Base-by-base conservation (phyloP, 1,140 invertebrate genomes). In the Drosophila eugracilis region DNA sequence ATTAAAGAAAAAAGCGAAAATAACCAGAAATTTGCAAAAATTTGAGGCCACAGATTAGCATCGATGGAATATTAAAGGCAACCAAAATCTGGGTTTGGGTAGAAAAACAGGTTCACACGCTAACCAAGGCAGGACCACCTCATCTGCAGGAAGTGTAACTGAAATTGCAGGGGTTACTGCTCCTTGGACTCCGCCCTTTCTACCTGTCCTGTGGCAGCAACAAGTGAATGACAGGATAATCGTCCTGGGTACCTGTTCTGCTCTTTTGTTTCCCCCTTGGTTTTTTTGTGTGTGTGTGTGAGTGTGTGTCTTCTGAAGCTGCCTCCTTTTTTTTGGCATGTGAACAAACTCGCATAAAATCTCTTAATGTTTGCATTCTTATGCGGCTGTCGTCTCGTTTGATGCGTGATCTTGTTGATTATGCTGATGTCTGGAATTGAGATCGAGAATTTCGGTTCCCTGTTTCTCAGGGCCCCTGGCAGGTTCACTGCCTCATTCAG, bases 171-270 rank as follows among this genome's bases (percentile, higher is more conserved):
- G 57, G 57, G 60, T 65, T 65, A 65, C 60, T 65, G 59, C 32
- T 41, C 60, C 60, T 48, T 30, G 26, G 63, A 41, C 63, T 42
- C 63, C 62, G 53, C 67, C 79, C 52, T 83, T 70, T 60, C 70
- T 84, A 84, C 79, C 79, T 84, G 79, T 75, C 42, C 47, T 66
- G 57, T 77, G 66, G 45, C 76, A 57, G 85, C 88, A 90, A 90
- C 88, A 90, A 90, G 88, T 90, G 84, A 90, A 90, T 90, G 88
- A 90, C 88, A 90, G 88, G 88, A 90, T 90, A 90, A 90, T 90
- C 88, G 88, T 90, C 88, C 88, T 90, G 78, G 70, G 73, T 85
- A 86, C 77, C 81, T 85, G 80, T 78, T 79, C 44, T 21, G 39
- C 60, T 47, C 52, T 53, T 74, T 66, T 74, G 70, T 70, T 57